Conservation (phyloP, 2,888 invertebrate species). For the Euphydryas editha region DNA sequence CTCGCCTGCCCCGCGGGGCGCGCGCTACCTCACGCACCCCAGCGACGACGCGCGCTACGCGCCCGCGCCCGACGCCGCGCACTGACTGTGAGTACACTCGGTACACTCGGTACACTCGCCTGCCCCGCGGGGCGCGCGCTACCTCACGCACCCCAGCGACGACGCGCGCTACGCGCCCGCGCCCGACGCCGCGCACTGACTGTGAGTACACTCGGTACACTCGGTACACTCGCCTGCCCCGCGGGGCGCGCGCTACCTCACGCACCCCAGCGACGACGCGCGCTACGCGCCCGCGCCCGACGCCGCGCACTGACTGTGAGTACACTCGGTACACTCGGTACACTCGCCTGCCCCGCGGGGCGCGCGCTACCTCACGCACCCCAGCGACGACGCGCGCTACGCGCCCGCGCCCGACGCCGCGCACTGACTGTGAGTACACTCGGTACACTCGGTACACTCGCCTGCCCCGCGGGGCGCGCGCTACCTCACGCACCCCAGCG, state of each 20-base stretch:
- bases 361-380: not conserved
- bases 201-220: not conserved
- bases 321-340: not conserved
- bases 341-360: not conserved
- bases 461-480: not conserved
- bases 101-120: slow-evolving; percentile 86
- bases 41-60: slow-evolving; percentile 4
- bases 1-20: not conserved
- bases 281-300: not conserved
- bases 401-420: not conserved
- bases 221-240: not conserved
- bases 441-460: not conserved
- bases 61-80: slow-evolving; percentile 28
- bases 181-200: slow-evolving; percentile 13
- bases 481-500: not conserved
- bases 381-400: not conserved
- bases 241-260: slow-evolving; percentile 16
- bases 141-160: slow-evolving; percentile 73
- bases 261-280: not conserved
- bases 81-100: slow-evolving; percentile 97
- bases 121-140: slow-evolving; percentile 48
- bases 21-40: not conserved
- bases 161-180: slow-evolving; percentile 53
- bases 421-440: not conserved
- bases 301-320: slow-evolving; percentile 1